Percentiles rank a stretch among this genome's conserved stretches.
phyloP scores from a whole-genome alignment of 2,113 vertebrate genomes.

The Halcyon senegalensis region DNA sequence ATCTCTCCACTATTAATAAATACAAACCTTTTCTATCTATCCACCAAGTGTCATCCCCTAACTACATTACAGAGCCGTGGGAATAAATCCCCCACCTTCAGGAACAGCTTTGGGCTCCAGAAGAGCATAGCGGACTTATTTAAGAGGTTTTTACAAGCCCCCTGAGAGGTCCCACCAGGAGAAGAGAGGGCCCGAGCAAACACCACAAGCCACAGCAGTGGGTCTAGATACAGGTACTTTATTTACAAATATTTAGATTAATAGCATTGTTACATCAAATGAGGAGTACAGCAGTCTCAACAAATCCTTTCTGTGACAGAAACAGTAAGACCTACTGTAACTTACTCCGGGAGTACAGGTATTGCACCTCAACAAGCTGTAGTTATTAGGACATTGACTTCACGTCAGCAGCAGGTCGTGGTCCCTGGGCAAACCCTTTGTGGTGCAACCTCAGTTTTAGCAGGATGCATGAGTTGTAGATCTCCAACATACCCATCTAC shows the following conservation, averaged over 20 bases:
- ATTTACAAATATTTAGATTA: slow-evolving; percentile 94
- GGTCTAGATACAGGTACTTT: slow-evolving; percentile 91
- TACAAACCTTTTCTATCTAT: neutral
- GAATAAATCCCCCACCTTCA: neutral
- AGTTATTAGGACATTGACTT: slow-evolving; percentile 40
- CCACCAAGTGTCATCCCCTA: neutral
- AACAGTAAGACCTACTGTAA: slow-evolving; percentile 78
- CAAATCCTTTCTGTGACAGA: slow-evolving; percentile 79
- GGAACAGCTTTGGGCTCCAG: neutral
- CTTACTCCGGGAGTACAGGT: slow-evolving; percentile 60
- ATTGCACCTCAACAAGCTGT: slow-evolving; percentile 71
- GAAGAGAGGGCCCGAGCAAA: neutral
- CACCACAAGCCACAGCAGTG: neutral
- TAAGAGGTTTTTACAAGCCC: rapidly evolving
- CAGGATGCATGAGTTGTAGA: slow-evolving; percentile 64
- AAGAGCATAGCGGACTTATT: neutral
- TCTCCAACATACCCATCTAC: slow-evolving; percentile 65
- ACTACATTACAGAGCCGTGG: neutral
- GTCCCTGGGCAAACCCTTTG: slow-evolving; percentile 78
- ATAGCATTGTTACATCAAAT: slow-evolving; percentile 88
- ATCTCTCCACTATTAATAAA: no score
- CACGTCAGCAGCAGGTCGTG: slow-evolving; percentile 75
- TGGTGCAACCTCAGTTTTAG: slow-evolving; percentile 68
- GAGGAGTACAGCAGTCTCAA: slow-evolving; percentile 85
- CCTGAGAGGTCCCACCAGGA: neutral